Base-by-base conservation (phyloP, 2,113 vertebrate genomes). In the Nannospalax galili region DNA sequence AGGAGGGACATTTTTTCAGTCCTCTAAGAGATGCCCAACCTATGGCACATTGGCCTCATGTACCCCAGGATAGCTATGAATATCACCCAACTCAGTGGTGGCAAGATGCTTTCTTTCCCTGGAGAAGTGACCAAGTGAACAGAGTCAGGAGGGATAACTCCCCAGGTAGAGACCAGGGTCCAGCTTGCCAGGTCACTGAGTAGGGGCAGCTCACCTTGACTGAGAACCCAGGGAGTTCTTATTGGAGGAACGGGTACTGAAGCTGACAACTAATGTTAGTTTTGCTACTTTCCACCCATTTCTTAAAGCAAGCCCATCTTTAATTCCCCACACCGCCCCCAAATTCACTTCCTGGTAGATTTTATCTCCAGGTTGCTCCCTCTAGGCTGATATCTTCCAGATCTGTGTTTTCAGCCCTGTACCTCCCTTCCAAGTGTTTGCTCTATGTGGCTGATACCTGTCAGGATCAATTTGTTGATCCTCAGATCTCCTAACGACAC, bases 141-240 rank as follows among this genome's bases (percentile, higher is more conserved):
- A n/a, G 19, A 60, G 22, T 17, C 30, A 8, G 8, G 37, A 24
- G 35, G 58, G 65, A 4, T 5, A 26, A 28, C 52, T 40, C 0
- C 40, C 5, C 35, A n/a, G 17, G 1, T 32, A 77, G 64, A 42
- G 15, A 10, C 15, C 11, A 37, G 64, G 22, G 7, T 26, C 42
- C 28, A 3, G 42, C 4, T n/a, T n/a, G n/a, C n/a, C 5, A 5
- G 1, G 35, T 16, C 26, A 1, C 35, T 28, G 35, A 56, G 20
- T 45, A 58, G 22, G 77, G 22, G 3, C 1, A 37, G 2, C 14
- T 64, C 1, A 2, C 7, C 48, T 72, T 19, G n/a, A 20, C n/a
- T 19, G 60, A 67, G 52, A 52, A n/a, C 35, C 56, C 52, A 10
- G 82, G 58, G 4, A 75, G 35, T 28, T 24, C 80, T 30, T 81